phyloP scores from a whole-genome alignment of 1,140 invertebrate species.

The Aphelenchoides besseyi region DNA sequence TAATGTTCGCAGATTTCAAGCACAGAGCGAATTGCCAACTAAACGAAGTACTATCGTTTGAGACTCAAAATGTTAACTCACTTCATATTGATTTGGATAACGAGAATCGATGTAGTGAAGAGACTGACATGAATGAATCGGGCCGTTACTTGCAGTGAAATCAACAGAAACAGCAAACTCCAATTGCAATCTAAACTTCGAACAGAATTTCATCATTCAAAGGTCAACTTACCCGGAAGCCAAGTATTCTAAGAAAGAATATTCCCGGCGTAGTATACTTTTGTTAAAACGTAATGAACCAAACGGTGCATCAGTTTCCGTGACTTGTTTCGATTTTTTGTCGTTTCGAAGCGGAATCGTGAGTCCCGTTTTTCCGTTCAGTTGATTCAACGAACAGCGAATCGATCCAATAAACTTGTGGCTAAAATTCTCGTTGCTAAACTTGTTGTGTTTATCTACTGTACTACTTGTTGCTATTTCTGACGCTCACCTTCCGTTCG shows the following conservation, averaged over 20 bases:
- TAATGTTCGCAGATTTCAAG: constrained; percentile 72
- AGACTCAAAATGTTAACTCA: constrained; percentile 57
- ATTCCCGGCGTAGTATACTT: background rate
- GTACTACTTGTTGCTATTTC: constrained; percentile 5
- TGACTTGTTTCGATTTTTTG: constrained; percentile 57
- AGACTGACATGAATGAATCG: constrained; percentile 67
- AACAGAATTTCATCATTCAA: constrained; percentile 1
- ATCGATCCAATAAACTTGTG: constrained; percentile 31
- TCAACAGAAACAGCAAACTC: constrained; percentile 71
- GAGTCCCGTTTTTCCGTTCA: constrained; percentile 17
- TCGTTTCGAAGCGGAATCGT: constrained; percentile 2
- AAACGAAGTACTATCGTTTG: constrained; percentile 2
- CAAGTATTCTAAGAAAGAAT: constrained; percentile 44
- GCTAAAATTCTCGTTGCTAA: constrained; percentile 23
- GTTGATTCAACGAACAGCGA: constrained; percentile 22
- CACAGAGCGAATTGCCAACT: constrained; percentile 66
- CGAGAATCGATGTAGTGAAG: constrained; percentile 68
- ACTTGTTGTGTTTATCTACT: background rate
- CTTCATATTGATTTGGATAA: constrained; percentile 68
- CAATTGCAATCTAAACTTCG: constrained; percentile 64
- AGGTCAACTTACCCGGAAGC: constrained; percentile 37
- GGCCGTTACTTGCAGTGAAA: constrained; percentile 73
- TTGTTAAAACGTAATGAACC: background rate
- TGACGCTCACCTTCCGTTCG: constrained; percentile 27
- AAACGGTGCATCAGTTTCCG: constrained; percentile 15